Evolutionary conservation across 2,113 vertebrate genomes (phyloP), one percentile per base, ranked within the genome.

Genomic region (Myotis brandtii): DNA sequence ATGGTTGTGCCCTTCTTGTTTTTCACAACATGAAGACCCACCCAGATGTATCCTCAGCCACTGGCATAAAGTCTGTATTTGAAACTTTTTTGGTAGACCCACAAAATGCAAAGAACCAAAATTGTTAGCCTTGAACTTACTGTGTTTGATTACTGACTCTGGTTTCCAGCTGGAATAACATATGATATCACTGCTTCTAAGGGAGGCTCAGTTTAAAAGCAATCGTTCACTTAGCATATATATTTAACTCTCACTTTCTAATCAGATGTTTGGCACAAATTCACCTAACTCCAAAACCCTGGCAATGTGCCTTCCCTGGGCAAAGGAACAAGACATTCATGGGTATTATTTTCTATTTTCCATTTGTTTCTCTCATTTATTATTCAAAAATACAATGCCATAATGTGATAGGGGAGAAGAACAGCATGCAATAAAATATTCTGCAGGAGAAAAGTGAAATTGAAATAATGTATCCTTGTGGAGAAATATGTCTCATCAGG

Each of bases 131-230:
- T 97, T 87, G 88, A 86, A 79, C 56, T 91, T 94, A 87, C 86
- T 93, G 69, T 92, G 66, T 43, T 72, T 96, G 69, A 96, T 97
- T 96, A 90, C 92, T 88, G 94, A 93, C 80, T 93, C 95, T 92
- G 72, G 83, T 37, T 95, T 96, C 86, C 97, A 96, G 97, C 96
- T 97, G 95, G 86, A 96, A 93, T 90, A 96, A 96, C 89, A 95
- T 34, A 93, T 92, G 95, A 97, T 87, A 87, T 95, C 93, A 97
- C 0, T 62, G 79, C 80, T 85, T 95, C 30, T 13, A 50, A 89
- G 76, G 67, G 83, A 95, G 93, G 70, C 30, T 56, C 52, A 80
- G 46, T 86, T 89, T 96, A 64, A 97, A 89, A 95, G 69, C 46
- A 48, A 77, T 37, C 40, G 25, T 89, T 96, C 80, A 85, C 48